A percentile compares a stretch with the other conserved stretches of the same genome.
Evolutionary conservation across 2,113 vertebrate species (phyloP).

Genomic region (Prunella himalayana): DNA sequence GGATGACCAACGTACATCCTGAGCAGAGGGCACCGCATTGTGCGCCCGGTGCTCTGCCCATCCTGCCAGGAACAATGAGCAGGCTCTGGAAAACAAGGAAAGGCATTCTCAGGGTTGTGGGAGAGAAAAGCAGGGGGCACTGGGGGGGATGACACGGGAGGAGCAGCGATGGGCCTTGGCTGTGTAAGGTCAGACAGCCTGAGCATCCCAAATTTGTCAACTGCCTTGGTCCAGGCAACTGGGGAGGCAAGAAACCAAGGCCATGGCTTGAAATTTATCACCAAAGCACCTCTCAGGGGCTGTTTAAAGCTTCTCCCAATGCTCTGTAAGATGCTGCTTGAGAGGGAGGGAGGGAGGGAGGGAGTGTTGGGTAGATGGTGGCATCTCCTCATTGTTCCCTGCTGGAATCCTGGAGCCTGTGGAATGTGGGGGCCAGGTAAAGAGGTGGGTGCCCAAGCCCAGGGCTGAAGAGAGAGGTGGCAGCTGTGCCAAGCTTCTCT

Average conservation of each 20-base stretch:
- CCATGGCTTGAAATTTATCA: neutral
- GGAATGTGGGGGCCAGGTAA: accelerated
- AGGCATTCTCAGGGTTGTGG: neutral
- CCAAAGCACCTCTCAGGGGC: neutral
- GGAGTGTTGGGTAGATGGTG: neutral
- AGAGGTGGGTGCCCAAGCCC: neutral
- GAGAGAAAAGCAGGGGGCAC: neutral
- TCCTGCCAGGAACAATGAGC: slow-evolving; percentile 65
- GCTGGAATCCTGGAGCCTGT: no score
- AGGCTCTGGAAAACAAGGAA: neutral
- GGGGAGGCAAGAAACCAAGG: neutral
- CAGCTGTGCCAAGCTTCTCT: neutral
- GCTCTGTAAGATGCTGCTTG: neutral
- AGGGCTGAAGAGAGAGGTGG: neutral
- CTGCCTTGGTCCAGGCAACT: neutral
- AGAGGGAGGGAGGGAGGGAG: neutral
- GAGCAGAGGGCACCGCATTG: slow-evolving; percentile 46
- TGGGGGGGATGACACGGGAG: neutral
- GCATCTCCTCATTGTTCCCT: neutral
- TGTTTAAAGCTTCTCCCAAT: neutral
- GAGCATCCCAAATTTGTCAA: neutral
- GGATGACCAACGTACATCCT: slow-evolving; percentile 63
- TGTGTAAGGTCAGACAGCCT: neutral
- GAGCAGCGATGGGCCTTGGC: neutral
- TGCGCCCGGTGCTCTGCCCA: slow-evolving; percentile 47